These are phyloP conservation scores for Pimephales promelas DNA, from an alignment of 2,113 vertebrate genomes.

Conservation along the genomic window DNA sequence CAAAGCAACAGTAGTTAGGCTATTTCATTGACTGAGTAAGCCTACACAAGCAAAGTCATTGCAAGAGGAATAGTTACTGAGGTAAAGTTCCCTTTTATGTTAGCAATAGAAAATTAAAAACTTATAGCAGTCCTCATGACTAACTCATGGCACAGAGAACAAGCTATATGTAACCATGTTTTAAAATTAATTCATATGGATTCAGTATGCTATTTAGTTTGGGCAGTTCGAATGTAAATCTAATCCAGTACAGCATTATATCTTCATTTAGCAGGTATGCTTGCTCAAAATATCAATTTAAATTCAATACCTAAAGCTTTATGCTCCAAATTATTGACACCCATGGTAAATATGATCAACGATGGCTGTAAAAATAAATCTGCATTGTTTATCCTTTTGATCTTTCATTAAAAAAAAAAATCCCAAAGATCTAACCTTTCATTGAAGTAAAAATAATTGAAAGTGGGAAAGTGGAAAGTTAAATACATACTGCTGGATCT, in stretches of 20 bases:
- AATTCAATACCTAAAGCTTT: background rate
- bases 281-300: background rate
- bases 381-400: too few relatives aligned
- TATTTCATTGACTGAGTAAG: conserved; percentile 9
- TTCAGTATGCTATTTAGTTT: background rate
- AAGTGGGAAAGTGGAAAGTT: too few relatives aligned
- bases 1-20: conserved; percentile 8
- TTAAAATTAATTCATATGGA: background rate
- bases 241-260: background rate
- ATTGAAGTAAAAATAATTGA: too few relatives aligned
- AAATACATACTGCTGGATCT: too few relatives aligned
- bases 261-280: background rate
- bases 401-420: too few relatives aligned
- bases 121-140: background rate
- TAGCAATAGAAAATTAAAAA: background rate
- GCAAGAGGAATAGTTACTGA: background rate
- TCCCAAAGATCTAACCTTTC: too few relatives aligned
- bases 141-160: background rate
- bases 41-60: background rate
- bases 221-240: background rate
- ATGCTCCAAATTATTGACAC: background rate
- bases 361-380: too few relatives aligned
- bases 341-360: too few relatives aligned
- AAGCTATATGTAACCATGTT: background rate
- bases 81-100: background rate